A percentile compares a stretch with the other conserved stretches of the same genome.
Conservation (phyloP, 2,113 vertebrate species). For the Chloropsis cyanopogon region DNA sequence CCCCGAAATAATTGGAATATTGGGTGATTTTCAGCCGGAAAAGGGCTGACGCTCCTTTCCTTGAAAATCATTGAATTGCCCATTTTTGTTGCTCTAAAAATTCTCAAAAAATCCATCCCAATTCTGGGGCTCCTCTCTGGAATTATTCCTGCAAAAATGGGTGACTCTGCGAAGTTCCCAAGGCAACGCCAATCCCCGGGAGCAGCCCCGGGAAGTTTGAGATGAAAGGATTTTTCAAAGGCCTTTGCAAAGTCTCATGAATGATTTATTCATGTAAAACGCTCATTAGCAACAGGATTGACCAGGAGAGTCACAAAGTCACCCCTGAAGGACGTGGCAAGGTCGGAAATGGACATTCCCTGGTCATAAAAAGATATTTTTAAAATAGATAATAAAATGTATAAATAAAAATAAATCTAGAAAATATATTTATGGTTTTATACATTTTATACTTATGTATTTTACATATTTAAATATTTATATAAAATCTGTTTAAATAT, state of each 20-base stretch:
- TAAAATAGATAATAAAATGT: neutral
- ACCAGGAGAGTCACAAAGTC: neutral
- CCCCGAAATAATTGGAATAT: neutral
- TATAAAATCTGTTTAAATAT: neutral
- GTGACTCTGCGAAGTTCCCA: neutral
- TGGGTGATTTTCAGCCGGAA: neutral
- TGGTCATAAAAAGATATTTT: neutral
- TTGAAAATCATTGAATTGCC: neutral
- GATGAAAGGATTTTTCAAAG: neutral
- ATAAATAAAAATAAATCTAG: too few relatives aligned
- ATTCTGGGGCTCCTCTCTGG: too few relatives aligned
- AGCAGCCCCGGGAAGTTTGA: neutral
- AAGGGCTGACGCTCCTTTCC: fast-evolving
- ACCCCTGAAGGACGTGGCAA: neutral
- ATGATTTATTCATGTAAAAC: neutral
- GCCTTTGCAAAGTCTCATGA: neutral
- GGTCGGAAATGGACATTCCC: neutral
- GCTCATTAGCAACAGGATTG: neutral
- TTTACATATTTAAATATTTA: too few relatives aligned
- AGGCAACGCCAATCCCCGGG: neutral
- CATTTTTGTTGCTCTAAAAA: neutral
- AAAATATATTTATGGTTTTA: too few relatives aligned
- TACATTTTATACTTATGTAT: too few relatives aligned
- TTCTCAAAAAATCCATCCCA: neutral
- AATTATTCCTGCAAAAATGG: neutral